Conservation (phyloP, 1,140 invertebrate species). For the Portunus trituberculatus region DNA sequence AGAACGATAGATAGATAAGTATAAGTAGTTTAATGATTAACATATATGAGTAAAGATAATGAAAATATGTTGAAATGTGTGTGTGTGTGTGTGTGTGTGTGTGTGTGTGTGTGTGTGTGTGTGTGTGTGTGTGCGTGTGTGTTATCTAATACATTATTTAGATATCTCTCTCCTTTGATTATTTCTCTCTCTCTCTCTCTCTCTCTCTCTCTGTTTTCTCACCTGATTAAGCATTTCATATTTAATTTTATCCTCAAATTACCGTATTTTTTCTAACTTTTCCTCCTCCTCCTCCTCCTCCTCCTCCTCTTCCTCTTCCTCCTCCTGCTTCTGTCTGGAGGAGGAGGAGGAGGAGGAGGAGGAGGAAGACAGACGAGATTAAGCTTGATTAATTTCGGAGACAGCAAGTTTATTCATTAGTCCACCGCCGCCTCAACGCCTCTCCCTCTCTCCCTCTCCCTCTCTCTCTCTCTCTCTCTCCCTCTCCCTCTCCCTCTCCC, state of each 20-base stretch:
- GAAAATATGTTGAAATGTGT: too few species aligned
- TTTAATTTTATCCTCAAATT: not conserved
- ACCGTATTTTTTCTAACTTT: too few species aligned
- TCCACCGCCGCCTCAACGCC: too few species aligned
- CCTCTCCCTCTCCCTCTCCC: not conserved
- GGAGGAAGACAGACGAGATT: not conserved
- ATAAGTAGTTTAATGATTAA: not conserved
- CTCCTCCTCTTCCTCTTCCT: too few species aligned
- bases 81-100: too few species aligned
- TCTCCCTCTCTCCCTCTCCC: not conserved
- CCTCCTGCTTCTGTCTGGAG: too few species aligned
- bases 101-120: too few species aligned
- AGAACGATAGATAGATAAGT: not conserved
- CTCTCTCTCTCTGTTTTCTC: not conserved
- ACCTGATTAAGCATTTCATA: not conserved
- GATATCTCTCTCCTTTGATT: not conserved
- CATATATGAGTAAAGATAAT: too few species aligned
- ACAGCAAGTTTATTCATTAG: conserved; percentile 27
- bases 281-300: not conserved
- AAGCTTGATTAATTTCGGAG: conserved; percentile 6
- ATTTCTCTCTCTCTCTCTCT: not conserved
- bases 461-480: not conserved
- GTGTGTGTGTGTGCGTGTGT: not conserved
- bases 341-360: too few species aligned
- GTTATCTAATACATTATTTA: not conserved